Percentiles rank a stretch among this genome's conserved stretches.
These are phyloP conservation scores for Coelogynopora nodosa DNA, from an alignment of 2,888 invertebrate species.

Conservation along the genomic window DNA sequence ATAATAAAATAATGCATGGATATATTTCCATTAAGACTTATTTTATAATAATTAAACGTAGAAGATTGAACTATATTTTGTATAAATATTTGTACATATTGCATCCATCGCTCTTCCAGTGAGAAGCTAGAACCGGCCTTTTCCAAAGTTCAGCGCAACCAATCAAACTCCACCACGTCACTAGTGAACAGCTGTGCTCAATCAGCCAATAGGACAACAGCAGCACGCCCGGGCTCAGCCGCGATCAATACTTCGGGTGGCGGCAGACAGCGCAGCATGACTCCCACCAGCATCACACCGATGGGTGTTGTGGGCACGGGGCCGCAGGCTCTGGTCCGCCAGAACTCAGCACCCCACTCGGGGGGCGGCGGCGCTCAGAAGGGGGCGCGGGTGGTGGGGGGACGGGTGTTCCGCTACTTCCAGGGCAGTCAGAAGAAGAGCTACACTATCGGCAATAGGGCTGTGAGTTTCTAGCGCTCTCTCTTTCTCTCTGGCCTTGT, in stretches of 20 bases:
- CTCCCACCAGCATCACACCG: background rate
- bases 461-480: background rate
- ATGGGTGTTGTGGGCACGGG: background rate
- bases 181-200: background rate
- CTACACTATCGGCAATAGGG: background rate
- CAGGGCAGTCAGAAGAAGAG: background rate
- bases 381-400: background rate
- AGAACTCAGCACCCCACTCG: background rate
- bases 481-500: background rate
- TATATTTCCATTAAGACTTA: no score
- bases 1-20: no score
- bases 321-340: background rate
- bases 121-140: background rate
- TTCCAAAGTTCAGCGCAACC: conserved; percentile 2
- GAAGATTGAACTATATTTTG: no score
- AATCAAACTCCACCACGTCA: background rate
- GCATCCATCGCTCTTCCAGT: background rate
- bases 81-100: no score
- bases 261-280: background rate
- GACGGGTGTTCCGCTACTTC: conserved; percentile 8
- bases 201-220: background rate
- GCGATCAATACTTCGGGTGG: background rate
- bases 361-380: background rate
- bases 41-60: no score
- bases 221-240: background rate